A percentile compares a stretch with the other conserved stretches of the same genome.
phyloP scores from a whole-genome alignment of 2,888 invertebrate genomes.

The Scrobipalpa costella region DNA sequence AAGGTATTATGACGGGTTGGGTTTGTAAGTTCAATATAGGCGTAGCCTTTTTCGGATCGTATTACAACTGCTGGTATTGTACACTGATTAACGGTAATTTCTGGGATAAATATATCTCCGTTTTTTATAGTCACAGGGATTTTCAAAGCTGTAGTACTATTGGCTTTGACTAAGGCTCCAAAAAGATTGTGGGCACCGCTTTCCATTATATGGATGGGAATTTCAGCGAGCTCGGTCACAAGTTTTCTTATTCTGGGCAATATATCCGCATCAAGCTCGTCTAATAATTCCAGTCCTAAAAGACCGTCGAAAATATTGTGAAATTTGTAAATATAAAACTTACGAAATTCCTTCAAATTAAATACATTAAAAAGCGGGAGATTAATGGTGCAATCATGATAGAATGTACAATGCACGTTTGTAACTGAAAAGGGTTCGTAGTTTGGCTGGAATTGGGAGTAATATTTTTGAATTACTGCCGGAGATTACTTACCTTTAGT shows the following conservation, averaged over 20 bases:
- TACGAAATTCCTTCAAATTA: not conserved
- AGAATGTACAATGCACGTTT: slow-evolving; percentile 1
- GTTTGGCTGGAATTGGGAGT: not conserved
- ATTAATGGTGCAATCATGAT: not conserved
- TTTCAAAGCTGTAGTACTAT: not conserved
- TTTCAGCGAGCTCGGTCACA: not conserved
- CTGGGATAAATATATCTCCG: slow-evolving; percentile 2
- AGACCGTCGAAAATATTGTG: slow-evolving; percentile 8
- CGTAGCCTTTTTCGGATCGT: not conserved
- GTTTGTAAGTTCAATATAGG: not conserved
- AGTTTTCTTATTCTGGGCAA: not conserved
- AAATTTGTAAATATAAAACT: slow-evolving; percentile 8
- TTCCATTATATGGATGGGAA: not conserved
- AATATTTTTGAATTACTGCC: not conserved
- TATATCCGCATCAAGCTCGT: not conserved
- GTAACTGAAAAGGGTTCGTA: slow-evolving; percentile 13
- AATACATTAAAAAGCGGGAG: not conserved
- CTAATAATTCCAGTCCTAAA: not conserved
- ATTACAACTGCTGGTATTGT: not conserved
- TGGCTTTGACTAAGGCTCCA: not conserved
- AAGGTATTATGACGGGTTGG: not conserved
- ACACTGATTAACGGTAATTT: not conserved
- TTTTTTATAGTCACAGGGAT: not conserved
- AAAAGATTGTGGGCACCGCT: not conserved
- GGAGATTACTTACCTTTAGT: too few species aligned